Percentiles rank a stretch among this genome's conserved stretches.
Conservation (phyloP, 2,888 invertebrate genomes). For the Eupithecia insigniata region DNA sequence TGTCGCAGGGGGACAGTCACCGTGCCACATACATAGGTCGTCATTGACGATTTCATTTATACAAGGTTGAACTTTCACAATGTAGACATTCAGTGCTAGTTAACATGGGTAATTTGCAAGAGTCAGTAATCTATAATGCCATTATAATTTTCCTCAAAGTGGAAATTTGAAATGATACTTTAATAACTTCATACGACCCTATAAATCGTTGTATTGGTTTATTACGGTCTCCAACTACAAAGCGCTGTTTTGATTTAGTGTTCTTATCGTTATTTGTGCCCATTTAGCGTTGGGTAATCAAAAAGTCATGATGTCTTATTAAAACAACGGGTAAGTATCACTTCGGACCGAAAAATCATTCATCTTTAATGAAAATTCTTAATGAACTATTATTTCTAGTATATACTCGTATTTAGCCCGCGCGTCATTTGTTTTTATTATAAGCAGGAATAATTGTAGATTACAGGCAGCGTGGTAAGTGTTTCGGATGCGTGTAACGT, state of each 20-base stretch:
- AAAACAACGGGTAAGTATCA: not conserved
- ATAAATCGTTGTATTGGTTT: slow-evolving; percentile 71
- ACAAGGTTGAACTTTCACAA: not conserved
- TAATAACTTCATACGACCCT: slow-evolving; percentile 78
- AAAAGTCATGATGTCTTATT: slow-evolving; percentile 13
- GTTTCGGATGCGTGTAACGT: too few species aligned
- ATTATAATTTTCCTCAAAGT: slow-evolving; percentile 71
- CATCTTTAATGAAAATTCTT: too few species aligned
- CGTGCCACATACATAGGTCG: too few species aligned
- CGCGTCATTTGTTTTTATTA: too few species aligned
- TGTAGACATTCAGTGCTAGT: not conserved
- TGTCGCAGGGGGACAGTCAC: too few species aligned
- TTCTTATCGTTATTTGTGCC: slow-evolving; percentile 58
- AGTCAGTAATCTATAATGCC: slow-evolving; percentile 69
- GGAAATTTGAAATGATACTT: slow-evolving; percentile 77
- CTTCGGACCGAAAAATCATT: too few species aligned
- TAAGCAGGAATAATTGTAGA: too few species aligned
- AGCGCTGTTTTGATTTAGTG: slow-evolving; percentile 69
- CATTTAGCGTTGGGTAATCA: slow-evolving; percentile 18
- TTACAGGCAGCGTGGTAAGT: too few species aligned
- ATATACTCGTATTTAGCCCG: too few species aligned
- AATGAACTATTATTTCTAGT: too few species aligned
- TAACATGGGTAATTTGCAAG: slow-evolving; percentile 34
- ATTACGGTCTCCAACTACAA: slow-evolving; percentile 65
- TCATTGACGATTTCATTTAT: too few species aligned